These are phyloP conservation scores for Drosophila pallidifrons DNA, from an alignment of 1,140 invertebrate genomes.

Conservation along the genomic window DNA sequence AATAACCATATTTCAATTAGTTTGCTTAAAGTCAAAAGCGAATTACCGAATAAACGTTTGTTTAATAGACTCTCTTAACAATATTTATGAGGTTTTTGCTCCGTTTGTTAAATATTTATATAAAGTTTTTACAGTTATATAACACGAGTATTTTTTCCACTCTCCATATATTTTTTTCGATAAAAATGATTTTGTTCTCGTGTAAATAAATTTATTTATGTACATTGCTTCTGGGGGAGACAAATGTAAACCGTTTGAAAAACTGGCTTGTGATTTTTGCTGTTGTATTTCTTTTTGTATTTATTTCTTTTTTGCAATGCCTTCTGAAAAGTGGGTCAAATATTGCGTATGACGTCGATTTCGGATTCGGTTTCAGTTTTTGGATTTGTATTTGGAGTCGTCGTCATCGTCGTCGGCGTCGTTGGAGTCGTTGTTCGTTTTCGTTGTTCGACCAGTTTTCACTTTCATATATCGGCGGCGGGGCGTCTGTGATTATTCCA, in stretches of 20 bases:
- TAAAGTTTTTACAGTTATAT: conserved; percentile 13
- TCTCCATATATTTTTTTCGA: conserved; percentile 6
- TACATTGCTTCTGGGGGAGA: conserved; percentile 43
- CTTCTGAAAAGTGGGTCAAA: conserved; percentile 71
- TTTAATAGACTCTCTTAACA: background rate
- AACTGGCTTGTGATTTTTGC: conserved; percentile 68
- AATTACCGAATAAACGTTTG: background rate
- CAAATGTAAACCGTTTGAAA: conserved; percentile 35
- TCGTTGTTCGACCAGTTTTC: conserved; percentile 59
- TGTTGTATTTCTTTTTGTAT: conserved; percentile 3
- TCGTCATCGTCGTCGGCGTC: conserved; percentile 38
- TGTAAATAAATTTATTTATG: conserved; percentile 42
- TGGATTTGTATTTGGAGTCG: conserved; percentile 25
- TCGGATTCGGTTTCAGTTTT: conserved; percentile 47
- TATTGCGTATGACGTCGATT: conserved; percentile 71
- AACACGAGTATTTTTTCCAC: background rate
- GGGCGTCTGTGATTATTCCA: conserved; percentile 49
- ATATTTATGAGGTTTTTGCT: background rate
- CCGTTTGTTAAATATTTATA: conserved; percentile 18
- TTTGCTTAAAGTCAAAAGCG: no score
- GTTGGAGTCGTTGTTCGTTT: conserved; percentile 29
- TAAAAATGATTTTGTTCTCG: conserved; percentile 13
- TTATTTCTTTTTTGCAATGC: conserved; percentile 20
- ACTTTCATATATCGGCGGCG: conserved; percentile 42
- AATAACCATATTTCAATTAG: no score